Evolutionary conservation across 2,113 vertebrate genomes (phyloP).

Genomic region (Deroptyus accipitrinus): DNA sequence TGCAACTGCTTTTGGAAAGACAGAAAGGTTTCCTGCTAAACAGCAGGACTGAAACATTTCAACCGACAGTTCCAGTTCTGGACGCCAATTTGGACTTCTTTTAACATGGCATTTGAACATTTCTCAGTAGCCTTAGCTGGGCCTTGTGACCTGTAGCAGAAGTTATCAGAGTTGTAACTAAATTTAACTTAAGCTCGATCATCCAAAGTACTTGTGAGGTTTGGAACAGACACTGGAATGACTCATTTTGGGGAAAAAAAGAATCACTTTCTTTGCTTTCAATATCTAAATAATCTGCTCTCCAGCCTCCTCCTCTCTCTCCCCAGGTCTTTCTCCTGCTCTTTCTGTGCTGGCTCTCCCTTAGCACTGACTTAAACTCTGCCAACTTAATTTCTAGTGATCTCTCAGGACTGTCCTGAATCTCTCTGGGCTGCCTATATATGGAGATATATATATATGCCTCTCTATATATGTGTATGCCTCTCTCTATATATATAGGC

Average conservation of each 20-base stretch:
- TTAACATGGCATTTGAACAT: neutral
- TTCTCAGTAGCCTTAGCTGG: neutral
- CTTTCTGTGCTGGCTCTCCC: neutral
- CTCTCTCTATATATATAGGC: fast-evolving
- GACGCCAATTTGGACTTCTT: neutral
- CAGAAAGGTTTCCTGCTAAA: neutral
- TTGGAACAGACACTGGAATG: neutral
- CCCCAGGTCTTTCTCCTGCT: neutral
- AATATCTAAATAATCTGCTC: neutral
- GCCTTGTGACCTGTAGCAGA: neutral
- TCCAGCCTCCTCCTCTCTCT: neutral
- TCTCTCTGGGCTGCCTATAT: neutral
- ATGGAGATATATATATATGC: neutral
- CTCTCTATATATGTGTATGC: no score
- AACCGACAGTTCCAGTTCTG: neutral
- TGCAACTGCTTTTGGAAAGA: neutral
- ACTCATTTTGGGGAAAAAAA: neutral
- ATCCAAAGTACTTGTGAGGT: neutral
- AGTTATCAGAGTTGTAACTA: neutral
- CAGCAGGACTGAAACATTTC: neutral
- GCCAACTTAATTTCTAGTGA: neutral
- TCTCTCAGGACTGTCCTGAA: neutral
- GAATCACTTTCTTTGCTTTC: neutral
- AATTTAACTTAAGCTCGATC: neutral
- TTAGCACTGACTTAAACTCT: neutral